Evolutionary conservation across 2,888 invertebrate species (phyloP), one percentile per base, ranked within the genome.

Genomic region (Oscheius sp.): DNA sequence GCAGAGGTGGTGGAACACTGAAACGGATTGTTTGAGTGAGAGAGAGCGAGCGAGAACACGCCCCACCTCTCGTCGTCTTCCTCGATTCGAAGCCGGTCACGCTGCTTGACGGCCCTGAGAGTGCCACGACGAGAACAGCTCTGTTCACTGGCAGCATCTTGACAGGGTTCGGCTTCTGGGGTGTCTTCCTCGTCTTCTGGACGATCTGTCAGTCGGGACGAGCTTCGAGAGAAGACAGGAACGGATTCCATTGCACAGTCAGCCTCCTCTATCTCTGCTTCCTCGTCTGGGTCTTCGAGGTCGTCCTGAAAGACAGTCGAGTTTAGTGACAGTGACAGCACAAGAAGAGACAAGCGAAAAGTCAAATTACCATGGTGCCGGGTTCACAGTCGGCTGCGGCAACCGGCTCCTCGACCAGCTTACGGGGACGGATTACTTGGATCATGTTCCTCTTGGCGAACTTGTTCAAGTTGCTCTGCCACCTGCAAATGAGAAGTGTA

Each of bases 391-490:
- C 42, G 7, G 42, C 42, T 42, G 42, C 42, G 9, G 68, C 10
- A 37, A 55, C 55, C 29, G 68, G 68, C 55, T 74, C 78, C 74
- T 78, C 72, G 75, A 77, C 62, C n/a, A 76, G 75, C 53, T 79
- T 65, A 35, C 82, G 70, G 29, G 85, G 86, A 32, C 77, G 79
- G 50, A 63, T 63, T 63, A 85, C 66, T 50, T 80, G 81, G 51
- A 85, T 81, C 58, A 77, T 78, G 72, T 87, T 85, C 66, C 78
- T 79, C 65, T 85, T 85, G 10, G 85, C 84, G 76, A 80, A 88
- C 55, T 79, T 80, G 71, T 79, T 81, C 71, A 88, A 70, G n/a
- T 83, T 76, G 70, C 78, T 78, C 65, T 86, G 85, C 88, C 88
- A 88, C 76, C 85, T 85, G 68, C 68, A 83, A 73, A n/a, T 42